These are phyloP conservation scores for Microplitis manilae DNA, from an alignment of 2,888 invertebrate species.

Conservation along the genomic window DNA sequence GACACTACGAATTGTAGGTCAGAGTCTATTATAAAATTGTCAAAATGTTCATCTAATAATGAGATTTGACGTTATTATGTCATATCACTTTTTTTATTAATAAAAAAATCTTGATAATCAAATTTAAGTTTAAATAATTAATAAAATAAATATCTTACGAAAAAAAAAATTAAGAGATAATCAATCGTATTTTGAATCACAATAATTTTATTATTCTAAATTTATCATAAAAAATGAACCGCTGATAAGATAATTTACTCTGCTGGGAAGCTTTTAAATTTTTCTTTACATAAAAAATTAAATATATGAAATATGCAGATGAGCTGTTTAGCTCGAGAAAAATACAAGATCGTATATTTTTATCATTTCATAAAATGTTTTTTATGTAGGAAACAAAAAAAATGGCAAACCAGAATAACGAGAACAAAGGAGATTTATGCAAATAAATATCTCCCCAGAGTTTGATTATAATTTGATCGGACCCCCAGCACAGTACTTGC, in stretches of 20 bases:
- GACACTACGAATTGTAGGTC: no score
- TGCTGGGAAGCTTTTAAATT: neutral
- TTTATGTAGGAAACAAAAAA: neutral
- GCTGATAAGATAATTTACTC: neutral
- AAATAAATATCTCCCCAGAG: slow-evolving; percentile 41
- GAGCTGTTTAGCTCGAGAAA: neutral
- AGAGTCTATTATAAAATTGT: no score
- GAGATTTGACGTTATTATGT: no score
- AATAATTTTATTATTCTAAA: neutral
- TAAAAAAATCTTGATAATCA: no score
- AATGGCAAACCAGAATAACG: neutral
- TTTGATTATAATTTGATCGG: slow-evolving; percentile 47
- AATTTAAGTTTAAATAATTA: neutral
- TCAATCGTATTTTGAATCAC: neutral
- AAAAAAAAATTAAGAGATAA: neutral
- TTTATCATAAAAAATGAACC: neutral
- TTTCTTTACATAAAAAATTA: neutral
- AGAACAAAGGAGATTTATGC: neutral
- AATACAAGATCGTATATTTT: neutral
- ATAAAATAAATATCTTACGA: neutral
- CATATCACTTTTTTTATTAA: no score
- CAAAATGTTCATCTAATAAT: no score
- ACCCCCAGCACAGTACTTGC: slow-evolving; percentile 62
- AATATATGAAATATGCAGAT: neutral
- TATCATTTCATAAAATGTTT: neutral